Evolutionary conservation across 2,797 vertebrate genomes (phyloP), one percentile per base, ranked within the genome.

Genomic region (Morelia viridis): DNA sequence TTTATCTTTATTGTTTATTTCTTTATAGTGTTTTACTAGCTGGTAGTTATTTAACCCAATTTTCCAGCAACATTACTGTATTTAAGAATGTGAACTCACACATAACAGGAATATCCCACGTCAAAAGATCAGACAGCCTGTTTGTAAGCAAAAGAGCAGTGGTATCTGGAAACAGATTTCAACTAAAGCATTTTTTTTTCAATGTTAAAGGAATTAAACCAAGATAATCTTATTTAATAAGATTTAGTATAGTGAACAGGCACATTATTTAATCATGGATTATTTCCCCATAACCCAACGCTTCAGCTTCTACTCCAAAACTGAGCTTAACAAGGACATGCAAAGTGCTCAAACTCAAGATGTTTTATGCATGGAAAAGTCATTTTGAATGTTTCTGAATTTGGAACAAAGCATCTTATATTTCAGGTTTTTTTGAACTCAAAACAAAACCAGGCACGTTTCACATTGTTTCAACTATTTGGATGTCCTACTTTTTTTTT

Each of bases 21-120:
- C 68, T 53, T 53, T 53, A 76, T 11, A 61, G n/a, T 26, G n/a
- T 35, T 65, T 76, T 87, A 94, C 50, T 8, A 53, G 50, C 6
- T 53, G 50, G 50, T 7, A 53, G 50, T 53, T 53, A 53, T 53
- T 53, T 53, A 95, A 94, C 88, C 86, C 93, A 93, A 93, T 58
- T 89, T 12, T 24, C 94, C 76, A 85, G 92, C 41, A 53, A 53
- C 50, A 53, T 28, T 65, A 88, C 15, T 92, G 8, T 0, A 68
- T 57, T 4, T 86, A 53, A 57, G 35, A 68, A 68, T 90, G 9
- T 76, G 35, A 76, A 58, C 10, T 24, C 26, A 68, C 19, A 19
- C 10, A 31, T 57, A 10, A 56, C 11, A 71, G 28, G 26, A n/a
- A 1, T 26, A 1, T 17, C 7, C 9, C 53, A 41, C 26, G 28